Conservation (phyloP, 2,888 invertebrate species). For the Ecdyonurus torrentis region DNA sequence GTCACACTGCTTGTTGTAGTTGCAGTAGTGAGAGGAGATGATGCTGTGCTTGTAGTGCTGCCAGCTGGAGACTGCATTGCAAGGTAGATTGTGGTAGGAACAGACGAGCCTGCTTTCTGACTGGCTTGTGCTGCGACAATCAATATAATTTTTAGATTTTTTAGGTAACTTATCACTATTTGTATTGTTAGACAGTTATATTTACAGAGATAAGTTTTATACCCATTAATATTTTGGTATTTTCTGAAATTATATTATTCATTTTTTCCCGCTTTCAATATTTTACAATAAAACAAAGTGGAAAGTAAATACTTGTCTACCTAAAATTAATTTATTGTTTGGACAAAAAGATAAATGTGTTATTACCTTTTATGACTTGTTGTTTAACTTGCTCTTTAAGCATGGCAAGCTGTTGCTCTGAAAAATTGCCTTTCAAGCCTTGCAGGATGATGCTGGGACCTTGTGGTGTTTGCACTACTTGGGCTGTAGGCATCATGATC, state of each 20-base stretch:
- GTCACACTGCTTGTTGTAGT: not conserved
- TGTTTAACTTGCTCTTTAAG: slow-evolving; percentile 83
- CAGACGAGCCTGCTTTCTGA: slow-evolving; percentile 53
- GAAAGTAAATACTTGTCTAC: too few species aligned
- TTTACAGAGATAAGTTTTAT: too few species aligned
- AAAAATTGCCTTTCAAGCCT: slow-evolving; percentile 66
- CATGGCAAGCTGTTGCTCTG: slow-evolving; percentile 60
- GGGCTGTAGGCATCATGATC: slow-evolving; percentile 8
- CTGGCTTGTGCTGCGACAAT: slow-evolving; percentile 67
- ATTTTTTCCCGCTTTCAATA: too few species aligned
- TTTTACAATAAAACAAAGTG: too few species aligned
- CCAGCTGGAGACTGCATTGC: slow-evolving; percentile 56
- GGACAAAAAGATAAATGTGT: not conserved
- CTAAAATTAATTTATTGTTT: not conserved
- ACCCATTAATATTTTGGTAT: too few species aligned
- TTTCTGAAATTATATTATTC: too few species aligned
- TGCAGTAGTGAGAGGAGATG: slow-evolving; percentile 18
- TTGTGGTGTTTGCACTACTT: slow-evolving; percentile 62
- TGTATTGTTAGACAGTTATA: too few species aligned
- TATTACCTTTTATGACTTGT: slow-evolving; percentile 57
- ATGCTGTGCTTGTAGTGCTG: slow-evolving; percentile 16
- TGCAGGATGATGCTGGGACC: slow-evolving; percentile 76
- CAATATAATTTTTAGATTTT: too few species aligned
- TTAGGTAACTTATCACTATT: too few species aligned
- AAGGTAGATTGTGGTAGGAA: slow-evolving; percentile 71